Conservation (phyloP, 2,113 vertebrate genomes). For the Coryphaenoides rupestris region DNA sequence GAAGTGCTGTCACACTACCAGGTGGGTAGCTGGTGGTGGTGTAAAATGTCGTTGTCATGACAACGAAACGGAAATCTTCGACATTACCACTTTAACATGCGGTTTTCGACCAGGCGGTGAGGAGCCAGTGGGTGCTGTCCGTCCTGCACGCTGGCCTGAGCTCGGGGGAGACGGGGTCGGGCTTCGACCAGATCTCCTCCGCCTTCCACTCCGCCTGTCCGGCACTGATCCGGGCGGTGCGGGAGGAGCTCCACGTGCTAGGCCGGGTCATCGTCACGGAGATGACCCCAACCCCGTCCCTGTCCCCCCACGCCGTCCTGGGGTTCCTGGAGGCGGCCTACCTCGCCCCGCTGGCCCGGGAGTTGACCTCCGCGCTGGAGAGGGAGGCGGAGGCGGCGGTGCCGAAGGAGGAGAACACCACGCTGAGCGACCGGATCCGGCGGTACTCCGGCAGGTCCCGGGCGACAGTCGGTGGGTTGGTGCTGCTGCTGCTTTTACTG, state of each 20-base stretch:
- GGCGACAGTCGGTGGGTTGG: constrained; percentile 71
- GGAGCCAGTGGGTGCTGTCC: constrained; percentile 69
- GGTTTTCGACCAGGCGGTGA: constrained; percentile 77
- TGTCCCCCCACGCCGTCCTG: constrained; percentile 69
- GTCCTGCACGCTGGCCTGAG: constrained; percentile 73
- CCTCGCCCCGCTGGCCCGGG: constrained; percentile 78
- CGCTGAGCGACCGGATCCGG: constrained; percentile 68
- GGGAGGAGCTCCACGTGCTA: constrained; percentile 81
- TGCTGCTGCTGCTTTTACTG: no score
- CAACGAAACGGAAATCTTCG: no score
- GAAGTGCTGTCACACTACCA: constrained; percentile 85
- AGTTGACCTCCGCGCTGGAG: constrained; percentile 79
- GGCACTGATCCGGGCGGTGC: constrained; percentile 75
- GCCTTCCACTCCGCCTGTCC: constrained; percentile 70
- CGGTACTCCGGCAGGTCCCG: constrained; percentile 77
- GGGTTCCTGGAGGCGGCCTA: constrained; percentile 86
- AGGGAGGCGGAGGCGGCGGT: constrained; percentile 79
- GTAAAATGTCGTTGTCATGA: not conserved
- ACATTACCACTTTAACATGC: constrained; percentile 10
- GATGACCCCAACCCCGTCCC: no score
- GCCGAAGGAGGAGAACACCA: constrained; percentile 81
- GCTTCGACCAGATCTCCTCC: constrained; percentile 76
- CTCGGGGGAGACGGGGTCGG: constrained; percentile 74
- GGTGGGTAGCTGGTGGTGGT: constrained; percentile 35
- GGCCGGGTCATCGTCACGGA: constrained; percentile 74